These are phyloP conservation scores for Arge pagana DNA, from an alignment of 2,888 invertebrate genomes.

Conservation along the genomic window DNA sequence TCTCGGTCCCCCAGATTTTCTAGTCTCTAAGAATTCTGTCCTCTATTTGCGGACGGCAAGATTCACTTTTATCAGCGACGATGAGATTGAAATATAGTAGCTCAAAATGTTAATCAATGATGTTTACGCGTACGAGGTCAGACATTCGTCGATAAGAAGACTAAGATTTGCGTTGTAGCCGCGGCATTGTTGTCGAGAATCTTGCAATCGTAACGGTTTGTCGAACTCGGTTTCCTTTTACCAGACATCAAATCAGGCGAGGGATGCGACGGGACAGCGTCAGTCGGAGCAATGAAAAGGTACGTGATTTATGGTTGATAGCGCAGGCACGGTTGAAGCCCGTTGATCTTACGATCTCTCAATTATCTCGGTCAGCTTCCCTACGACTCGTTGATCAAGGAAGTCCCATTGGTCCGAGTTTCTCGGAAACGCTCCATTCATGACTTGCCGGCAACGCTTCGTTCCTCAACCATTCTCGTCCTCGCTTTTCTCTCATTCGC, in stretches of 20 bases:
- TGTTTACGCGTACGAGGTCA: no score
- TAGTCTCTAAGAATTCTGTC: no score
- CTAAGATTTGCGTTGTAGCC: no score
- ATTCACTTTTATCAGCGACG: no score
- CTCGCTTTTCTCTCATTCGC: neutral
- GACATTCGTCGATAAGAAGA: no score
- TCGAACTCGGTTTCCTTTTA: slow-evolving; percentile 5
- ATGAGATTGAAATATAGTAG: no score
- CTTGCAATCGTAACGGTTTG: slow-evolving; percentile 15
- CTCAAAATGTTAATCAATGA: no score
- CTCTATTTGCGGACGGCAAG: no score
- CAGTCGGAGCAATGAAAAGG: slow-evolving; percentile 34
- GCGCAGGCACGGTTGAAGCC: slow-evolving; percentile 39
- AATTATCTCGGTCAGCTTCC: slow-evolving; percentile 12
- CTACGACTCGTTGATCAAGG: slow-evolving; percentile 18
- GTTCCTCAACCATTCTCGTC: neutral
- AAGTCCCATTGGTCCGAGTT: slow-evolving; percentile 17
- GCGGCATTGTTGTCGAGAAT: neutral
- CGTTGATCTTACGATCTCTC: slow-evolving; percentile 22
- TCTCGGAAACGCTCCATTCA: slow-evolving; percentile 19
- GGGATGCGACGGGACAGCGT: neutral
- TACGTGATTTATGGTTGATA: slow-evolving; percentile 51
- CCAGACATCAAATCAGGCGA: neutral
- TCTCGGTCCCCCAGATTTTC: no score
- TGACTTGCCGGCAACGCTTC: neutral